Evolutionary conservation across 1,140 invertebrate genomes (phyloP), one percentile per base, ranked within the genome.

Genomic region (Pseudoatta argentina): DNA sequence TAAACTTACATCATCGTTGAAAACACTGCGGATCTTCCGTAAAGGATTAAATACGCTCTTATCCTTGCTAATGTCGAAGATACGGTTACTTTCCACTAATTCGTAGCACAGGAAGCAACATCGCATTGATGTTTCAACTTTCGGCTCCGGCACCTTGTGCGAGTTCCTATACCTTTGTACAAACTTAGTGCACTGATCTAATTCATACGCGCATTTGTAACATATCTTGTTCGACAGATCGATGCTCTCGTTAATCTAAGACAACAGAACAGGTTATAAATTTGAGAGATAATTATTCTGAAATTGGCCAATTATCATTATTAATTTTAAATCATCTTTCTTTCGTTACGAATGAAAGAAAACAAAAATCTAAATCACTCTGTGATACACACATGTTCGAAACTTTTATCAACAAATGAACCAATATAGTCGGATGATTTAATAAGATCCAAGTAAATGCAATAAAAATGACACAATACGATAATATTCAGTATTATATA

Each of bases 181-280:
- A 91, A 95, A 95, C n/a, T 88, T 85, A 7, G 86, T 89, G 27
- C 94, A 95, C 71, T 94, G 92, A 10, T 93, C 92, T 24, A 95
- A 89, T 71, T 95, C 95, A n/a, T 92, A 95, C 16, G 92, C 94
- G 87, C 95, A 95, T 79, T 95, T 95, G 67, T 95, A 93, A 86
- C 95, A 95, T 59, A 95, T 90, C 48, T 94, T 63, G 66, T 92
- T 24, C 87, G 86, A 92, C 10, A 90, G 53, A 27, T 83, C 86
- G 63, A 34, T 94, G 85, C 79, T 76, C 27, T 92, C 51, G 12
- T 21, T 69, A 30, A 92, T 76, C 89, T 94, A 14, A 14, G 5
- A 59, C 14, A 48, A 75, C 10, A 82, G 6, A 82, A 61, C 1
- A 27, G 3, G 10, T 34, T 39, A 55, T 8, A 66, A 10, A 18